These are phyloP conservation scores for Ophion ventricosus DNA, from an alignment of 2,888 invertebrate species.

Conservation along the genomic window DNA sequence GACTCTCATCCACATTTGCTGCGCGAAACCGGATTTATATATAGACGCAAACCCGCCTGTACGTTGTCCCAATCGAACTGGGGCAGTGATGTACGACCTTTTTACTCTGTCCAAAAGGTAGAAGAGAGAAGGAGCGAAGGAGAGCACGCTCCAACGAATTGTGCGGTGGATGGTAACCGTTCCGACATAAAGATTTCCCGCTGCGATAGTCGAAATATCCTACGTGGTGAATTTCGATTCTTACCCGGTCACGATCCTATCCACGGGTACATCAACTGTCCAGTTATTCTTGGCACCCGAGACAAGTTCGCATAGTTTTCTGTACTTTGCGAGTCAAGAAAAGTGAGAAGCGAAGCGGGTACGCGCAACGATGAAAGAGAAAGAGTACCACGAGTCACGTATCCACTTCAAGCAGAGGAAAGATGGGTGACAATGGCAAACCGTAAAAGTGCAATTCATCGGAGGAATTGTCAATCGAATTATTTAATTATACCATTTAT, in stretches of 20 bases:
- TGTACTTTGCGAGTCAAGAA: slow-evolving; percentile 33
- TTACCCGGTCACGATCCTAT: slow-evolving; percentile 64
- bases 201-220: slow-evolving; percentile 45
- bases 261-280: slow-evolving; percentile 61
- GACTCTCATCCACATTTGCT: slow-evolving; percentile 32
- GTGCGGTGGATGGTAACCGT: slow-evolving; percentile 30
- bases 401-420: slow-evolving; percentile 1
- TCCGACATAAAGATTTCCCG: slow-evolving; percentile 39
- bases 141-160: slow-evolving; percentile 29
- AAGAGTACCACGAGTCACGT: not conserved
- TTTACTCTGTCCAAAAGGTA: slow-evolving; percentile 40
- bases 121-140: slow-evolving; percentile 2
- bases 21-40: slow-evolving; percentile 30
- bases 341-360: not conserved
- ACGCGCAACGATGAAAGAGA: slow-evolving; percentile 16
- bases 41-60: not conserved
- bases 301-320: slow-evolving; percentile 64
- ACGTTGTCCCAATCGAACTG: slow-evolving; percentile 53
- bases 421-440: not conserved
- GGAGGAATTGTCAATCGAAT: not conserved
- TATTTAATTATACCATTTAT: not conserved
- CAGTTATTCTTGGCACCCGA: slow-evolving; percentile 65
- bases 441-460: not conserved
- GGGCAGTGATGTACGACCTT: slow-evolving; percentile 62
- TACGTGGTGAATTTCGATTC: slow-evolving; percentile 62